Conservation (phyloP, 2,113 vertebrate genomes). For the Artemisiospiza belli region DNA sequence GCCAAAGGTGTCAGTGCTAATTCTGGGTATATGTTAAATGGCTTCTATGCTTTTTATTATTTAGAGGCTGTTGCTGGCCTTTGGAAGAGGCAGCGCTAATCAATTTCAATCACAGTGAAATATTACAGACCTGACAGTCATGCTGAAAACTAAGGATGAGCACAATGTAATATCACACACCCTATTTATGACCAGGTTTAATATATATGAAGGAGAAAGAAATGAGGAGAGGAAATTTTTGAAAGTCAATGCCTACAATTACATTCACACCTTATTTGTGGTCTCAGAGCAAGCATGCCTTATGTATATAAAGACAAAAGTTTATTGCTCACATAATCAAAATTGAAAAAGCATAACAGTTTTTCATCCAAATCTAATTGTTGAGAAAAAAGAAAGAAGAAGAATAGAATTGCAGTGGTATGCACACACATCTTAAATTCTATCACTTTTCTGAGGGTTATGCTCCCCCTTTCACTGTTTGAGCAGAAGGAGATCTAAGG, state of each 20-base stretch:
- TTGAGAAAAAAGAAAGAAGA: neutral
- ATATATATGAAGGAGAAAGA: neutral
- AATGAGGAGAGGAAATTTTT: neutral
- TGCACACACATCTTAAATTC: neutral
- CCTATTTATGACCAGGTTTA: neutral
- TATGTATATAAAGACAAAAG: neutral
- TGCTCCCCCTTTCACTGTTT: neutral
- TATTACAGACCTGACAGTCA: neutral
- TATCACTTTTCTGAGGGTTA: neutral
- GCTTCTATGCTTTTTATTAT: neutral
- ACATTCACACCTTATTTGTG: neutral
- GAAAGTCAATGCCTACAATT: neutral
- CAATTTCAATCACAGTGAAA: neutral
- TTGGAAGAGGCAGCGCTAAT: neutral
- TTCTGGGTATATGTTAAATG: neutral
- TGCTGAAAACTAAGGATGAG: neutral
- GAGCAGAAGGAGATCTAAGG: fast-evolving
- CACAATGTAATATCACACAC: neutral
- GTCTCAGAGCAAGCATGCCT: neutral
- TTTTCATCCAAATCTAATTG: neutral
- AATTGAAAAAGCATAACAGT: neutral
- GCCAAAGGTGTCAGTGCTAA: neutral
- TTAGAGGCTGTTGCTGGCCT: neutral
- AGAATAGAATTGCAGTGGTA: neutral
- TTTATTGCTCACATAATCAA: neutral